These are phyloP conservation scores for Platichthys stellatus DNA, from an alignment of 2,113 vertebrate species.

Conservation along the genomic window DNA sequence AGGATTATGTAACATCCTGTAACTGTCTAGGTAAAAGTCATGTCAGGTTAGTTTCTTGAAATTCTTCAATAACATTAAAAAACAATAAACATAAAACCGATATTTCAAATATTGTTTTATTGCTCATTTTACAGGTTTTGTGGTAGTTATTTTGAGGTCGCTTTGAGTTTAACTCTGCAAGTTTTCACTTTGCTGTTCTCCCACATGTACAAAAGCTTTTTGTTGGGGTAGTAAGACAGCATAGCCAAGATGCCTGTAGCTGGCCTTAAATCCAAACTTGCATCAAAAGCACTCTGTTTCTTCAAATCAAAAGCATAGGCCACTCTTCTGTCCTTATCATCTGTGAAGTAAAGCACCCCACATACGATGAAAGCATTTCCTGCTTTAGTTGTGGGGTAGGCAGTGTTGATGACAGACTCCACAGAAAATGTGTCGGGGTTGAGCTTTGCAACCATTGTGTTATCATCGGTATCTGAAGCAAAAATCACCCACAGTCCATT, in stretches of 20 bases:
- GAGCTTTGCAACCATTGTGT: constrained; percentile 85
- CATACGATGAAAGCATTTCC: constrained; percentile 90
- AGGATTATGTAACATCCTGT: not conserved
- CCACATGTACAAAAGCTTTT: constrained; percentile 86
- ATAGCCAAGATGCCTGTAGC: constrained; percentile 86
- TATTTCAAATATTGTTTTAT: not conserved
- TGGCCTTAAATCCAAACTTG: constrained; percentile 84
- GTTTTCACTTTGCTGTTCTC: constrained; percentile 85
- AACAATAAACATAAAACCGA: not conserved
- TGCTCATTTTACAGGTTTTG: not conserved
- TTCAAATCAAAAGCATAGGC: constrained; percentile 89
- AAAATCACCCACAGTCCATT: constrained; percentile 92
- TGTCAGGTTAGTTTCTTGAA: too few species aligned
- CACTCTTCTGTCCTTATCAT: constrained; percentile 84
- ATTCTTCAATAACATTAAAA: not conserved
- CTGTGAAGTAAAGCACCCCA: constrained; percentile 89
- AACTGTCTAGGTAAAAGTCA: not conserved
- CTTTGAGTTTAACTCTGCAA: constrained; percentile 83
- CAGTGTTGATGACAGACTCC: constrained; percentile 82
- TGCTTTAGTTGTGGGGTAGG: constrained; percentile 88
- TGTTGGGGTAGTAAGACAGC: constrained; percentile 87
- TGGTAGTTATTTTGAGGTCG: constrained; percentile 26
- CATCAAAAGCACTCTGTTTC: constrained; percentile 77
- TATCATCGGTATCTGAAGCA: constrained; percentile 81
- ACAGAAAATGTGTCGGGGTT: constrained; percentile 82